These are phyloP conservation scores for Craseonycteris thonglongyai DNA, from an alignment of 2,113 vertebrate species.

Conservation along the genomic window DNA sequence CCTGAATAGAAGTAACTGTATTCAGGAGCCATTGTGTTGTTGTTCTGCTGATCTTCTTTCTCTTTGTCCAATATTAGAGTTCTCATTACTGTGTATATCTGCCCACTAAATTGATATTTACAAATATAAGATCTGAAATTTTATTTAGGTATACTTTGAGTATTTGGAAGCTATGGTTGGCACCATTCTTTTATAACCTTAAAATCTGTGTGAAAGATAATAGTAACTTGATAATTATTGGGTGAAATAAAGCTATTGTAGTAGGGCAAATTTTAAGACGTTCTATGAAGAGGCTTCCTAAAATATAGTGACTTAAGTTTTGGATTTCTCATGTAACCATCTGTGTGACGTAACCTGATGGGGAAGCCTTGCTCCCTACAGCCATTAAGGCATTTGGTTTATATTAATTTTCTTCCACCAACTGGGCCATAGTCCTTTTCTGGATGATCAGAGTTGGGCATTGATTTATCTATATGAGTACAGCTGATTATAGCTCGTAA, in stretches of 20 bases:
- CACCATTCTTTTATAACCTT: not conserved
- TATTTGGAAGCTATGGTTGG: not conserved
- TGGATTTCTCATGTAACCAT: not conserved
- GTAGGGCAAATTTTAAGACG: not conserved
- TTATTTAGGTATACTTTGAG: not conserved
- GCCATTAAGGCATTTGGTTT: not conserved
- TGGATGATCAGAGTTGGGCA: not conserved
- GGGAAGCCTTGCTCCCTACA: not conserved
- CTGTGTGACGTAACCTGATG: not conserved
- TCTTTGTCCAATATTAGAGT: not conserved
- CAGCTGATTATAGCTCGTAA: not conserved
- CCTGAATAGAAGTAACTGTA: not conserved
- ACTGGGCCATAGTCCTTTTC: not conserved
- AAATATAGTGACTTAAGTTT: not conserved
- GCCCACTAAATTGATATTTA: not conserved
- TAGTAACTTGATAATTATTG: not conserved
- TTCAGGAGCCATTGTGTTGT: not conserved
- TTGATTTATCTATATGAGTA: not conserved
- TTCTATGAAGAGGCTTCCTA: not conserved
- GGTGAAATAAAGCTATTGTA: not conserved
- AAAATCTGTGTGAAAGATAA: not conserved
- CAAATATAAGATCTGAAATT: not conserved
- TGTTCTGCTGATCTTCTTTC: not conserved
- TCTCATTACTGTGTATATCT: not conserved
- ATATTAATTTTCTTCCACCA: not conserved